Percentiles rank a stretch among this genome's conserved stretches.
Evolutionary conservation across 2,888 invertebrate species (phyloP).

Genomic region (Hecatera dysodea): DNA sequence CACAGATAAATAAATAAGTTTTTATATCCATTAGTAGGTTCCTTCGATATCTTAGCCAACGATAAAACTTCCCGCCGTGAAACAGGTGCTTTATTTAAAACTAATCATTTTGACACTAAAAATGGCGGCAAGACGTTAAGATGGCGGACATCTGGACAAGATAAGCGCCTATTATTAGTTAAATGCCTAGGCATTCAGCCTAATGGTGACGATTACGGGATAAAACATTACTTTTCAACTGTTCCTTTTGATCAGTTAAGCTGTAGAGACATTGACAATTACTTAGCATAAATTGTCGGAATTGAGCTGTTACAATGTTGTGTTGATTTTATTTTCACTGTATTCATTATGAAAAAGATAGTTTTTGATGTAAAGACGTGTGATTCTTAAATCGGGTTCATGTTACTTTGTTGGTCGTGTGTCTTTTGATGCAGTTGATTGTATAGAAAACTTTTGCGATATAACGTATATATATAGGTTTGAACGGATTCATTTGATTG

Average conservation of each 20-base stretch:
- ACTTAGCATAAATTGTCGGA: constrained; percentile 28
- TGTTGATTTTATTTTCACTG: constrained; percentile 32
- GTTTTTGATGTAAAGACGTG: not conserved
- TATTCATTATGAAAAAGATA: not conserved
- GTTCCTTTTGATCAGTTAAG: constrained; percentile 42
- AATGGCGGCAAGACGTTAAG: constrained; percentile 40
- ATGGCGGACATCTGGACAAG: constrained; percentile 53
- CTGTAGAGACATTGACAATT: constrained; percentile 42
- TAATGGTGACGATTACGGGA: constrained; percentile 55
- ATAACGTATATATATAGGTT: not conserved
- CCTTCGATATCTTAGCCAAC: constrained; percentile 1
- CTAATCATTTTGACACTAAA: constrained; percentile 58
- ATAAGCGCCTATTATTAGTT: constrained; percentile 58
- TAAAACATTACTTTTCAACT: constrained; percentile 51
- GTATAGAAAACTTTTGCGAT: not conserved
- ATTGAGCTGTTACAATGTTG: constrained; percentile 25
- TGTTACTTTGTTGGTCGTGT: not conserved
- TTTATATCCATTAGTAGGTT: constrained; percentile 47
- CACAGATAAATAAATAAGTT: constrained; percentile 36
- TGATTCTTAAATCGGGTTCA: not conserved
- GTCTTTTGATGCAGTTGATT: not conserved
- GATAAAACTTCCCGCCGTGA: constrained; percentile 45
- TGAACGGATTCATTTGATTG: not conserved
- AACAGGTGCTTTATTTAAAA: constrained; percentile 59
- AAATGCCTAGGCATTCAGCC: constrained; percentile 59